phyloP scores from a whole-genome alignment of 2,113 vertebrate species.

The Ariopsis seemanni region DNA sequence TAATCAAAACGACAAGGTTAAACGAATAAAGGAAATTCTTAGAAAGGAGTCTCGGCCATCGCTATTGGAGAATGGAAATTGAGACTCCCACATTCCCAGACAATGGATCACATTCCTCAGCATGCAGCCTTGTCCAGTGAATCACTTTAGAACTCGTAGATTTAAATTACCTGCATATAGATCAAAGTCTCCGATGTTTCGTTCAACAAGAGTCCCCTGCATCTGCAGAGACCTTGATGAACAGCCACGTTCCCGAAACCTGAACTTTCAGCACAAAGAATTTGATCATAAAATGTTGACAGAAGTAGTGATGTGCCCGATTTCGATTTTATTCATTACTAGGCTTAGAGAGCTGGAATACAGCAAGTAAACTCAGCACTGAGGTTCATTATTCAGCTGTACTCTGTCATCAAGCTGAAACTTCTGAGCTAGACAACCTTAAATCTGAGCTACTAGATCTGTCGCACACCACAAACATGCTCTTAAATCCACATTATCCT shows the following conservation, averaged over 20 bases:
- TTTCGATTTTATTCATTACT: conserved; percentile 19
- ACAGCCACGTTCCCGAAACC: neutral
- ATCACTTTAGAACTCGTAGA: conserved; percentile 55
- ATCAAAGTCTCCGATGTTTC: conserved; percentile 47
- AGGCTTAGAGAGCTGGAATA: conserved; percentile 11
- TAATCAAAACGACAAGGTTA: conserved; percentile 14
- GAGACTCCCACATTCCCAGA: conserved; percentile 76
- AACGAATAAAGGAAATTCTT: conserved; percentile 43
- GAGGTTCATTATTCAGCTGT: conserved; percentile 8
- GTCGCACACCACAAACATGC: conserved; percentile 10
- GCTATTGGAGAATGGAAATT: conserved; percentile 65
- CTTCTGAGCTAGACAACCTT: neutral
- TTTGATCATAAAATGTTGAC: neutral
- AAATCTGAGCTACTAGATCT: conserved; percentile 35
- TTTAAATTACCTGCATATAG: conserved; percentile 26
- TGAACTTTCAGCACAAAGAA: neutral
- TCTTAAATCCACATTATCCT: conserved; percentile 21
- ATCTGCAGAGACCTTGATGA: neutral
- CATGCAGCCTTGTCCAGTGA: conserved; percentile 64
- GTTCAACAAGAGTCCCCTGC: conserved; percentile 39
- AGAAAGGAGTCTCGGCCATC: conserved; percentile 52
- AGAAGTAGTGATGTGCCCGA: neutral
- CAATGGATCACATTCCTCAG: conserved; percentile 73
- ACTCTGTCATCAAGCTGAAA: conserved; percentile 29
- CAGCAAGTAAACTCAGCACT: neutral